Percentiles rank a stretch among this genome's conserved stretches.
These are phyloP conservation scores for Bugulina stolonifera DNA, from an alignment of 2,888 invertebrate species.

Conservation along the genomic window DNA sequence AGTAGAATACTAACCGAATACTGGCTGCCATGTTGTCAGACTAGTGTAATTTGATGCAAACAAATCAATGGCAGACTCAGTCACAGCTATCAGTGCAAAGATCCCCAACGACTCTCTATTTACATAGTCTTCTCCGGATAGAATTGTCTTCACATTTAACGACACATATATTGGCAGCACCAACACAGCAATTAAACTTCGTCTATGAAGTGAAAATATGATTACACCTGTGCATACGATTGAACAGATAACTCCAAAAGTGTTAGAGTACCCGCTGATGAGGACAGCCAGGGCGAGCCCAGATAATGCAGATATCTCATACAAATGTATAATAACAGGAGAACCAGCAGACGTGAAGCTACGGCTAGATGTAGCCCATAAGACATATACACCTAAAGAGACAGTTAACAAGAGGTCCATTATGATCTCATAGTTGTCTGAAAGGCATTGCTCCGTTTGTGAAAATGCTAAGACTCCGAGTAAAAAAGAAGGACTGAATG, in stretches of 20 bases:
- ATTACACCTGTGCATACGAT: not conserved
- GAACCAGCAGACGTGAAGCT: not conserved
- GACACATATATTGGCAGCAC: not conserved
- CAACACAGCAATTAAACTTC: not conserved
- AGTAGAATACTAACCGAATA: not conserved
- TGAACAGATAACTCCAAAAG: not conserved
- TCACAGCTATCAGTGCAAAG: not conserved
- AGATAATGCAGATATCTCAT: not conserved
- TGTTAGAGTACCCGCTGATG: not conserved
- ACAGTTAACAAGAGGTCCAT: not conserved
- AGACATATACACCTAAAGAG: not conserved
- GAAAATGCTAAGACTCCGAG: constrained; percentile 2
- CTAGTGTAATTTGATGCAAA: not conserved
- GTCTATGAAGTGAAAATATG: constrained; percentile 2
- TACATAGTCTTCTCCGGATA: not conserved
- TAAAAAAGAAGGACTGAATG: constrained; percentile 1
- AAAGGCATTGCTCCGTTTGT: not conserved
- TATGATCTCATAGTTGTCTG: not conserved
- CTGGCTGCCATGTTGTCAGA: not conserved
- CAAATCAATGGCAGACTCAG: not conserved
- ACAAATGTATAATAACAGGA: not conserved
- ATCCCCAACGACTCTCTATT: not conserved
- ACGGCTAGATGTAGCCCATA: not conserved
- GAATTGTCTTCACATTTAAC: constrained; percentile 3
- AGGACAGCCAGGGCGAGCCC: not conserved